Evolutionary conservation across 2,113 vertebrate genomes (phyloP).

Genomic region (Tyto alba): DNA sequence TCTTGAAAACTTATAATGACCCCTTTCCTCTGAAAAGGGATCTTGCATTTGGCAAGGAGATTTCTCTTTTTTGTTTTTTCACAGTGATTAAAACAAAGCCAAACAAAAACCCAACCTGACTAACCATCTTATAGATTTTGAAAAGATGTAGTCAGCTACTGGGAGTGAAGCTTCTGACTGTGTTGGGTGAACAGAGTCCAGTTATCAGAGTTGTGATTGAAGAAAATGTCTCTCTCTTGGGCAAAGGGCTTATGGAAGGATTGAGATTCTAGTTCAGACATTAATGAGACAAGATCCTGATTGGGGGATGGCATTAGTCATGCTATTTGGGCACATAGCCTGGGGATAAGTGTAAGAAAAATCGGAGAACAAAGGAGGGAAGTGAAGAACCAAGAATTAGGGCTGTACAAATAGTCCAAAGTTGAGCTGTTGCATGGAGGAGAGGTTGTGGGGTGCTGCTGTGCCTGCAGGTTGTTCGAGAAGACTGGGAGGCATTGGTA

Average conservation of each 20-base stretch:
- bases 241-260: not conserved
- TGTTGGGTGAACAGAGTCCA: not conserved
- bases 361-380: not conserved
- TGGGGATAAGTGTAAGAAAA: not conserved
- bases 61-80: not conserved
- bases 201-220: not conserved
- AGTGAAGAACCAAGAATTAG: not conserved
- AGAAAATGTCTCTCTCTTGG: not conserved
- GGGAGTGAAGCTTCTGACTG: not conserved
- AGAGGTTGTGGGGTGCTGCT: not conserved
- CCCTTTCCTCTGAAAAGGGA: not conserved
- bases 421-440: not conserved
- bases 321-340: not conserved
- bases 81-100: not conserved
- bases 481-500: not conserved
- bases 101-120: not conserved
- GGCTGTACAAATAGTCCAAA: fast-evolving
- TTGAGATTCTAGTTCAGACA: not conserved
- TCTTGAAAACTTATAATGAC: not conserved
- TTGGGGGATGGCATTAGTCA: not conserved
- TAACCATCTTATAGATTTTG: not conserved
- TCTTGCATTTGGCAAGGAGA: not conserved
- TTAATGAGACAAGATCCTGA: not conserved
- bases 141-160: not conserved
- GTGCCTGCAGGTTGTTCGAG: not conserved